Percentiles rank a stretch among this genome's conserved stretches.
Conservation (phyloP, 2,113 vertebrate genomes). For the Cheirogaleus medius region DNA sequence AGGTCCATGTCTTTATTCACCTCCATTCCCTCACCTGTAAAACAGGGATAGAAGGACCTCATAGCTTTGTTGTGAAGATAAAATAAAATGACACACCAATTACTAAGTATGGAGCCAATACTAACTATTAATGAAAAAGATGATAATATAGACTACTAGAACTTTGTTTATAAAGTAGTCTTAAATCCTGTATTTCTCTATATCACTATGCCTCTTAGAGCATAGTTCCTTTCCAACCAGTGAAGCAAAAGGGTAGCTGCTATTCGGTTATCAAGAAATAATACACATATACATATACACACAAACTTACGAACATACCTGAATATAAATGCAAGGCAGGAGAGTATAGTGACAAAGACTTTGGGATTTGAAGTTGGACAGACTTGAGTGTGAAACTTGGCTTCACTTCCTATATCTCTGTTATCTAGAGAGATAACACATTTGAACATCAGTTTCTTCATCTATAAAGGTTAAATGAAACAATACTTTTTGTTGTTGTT, state of each 20-base stretch:
- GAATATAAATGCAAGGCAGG: not conserved
- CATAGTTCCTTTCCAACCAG: not conserved
- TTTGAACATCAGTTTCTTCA: not conserved
- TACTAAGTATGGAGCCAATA: not conserved
- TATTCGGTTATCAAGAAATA: not conserved
- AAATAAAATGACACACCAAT: not conserved
- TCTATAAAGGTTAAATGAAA: slow-evolving; percentile 3
- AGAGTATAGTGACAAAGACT: not conserved
- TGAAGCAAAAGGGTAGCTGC: not conserved
- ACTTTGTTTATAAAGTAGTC: not conserved
- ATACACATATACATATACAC: not conserved
- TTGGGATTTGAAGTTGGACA: not conserved
- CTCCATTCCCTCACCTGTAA: not conserved
- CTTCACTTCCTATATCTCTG: not conserved
- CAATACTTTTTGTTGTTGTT: not conserved
- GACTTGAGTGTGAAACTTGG: not conserved
- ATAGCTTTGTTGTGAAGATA: not conserved
- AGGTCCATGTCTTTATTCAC: not conserved
- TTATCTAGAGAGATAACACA: not conserved
- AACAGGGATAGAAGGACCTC: not conserved
- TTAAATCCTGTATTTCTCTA: not conserved
- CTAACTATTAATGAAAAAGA: not conserved
- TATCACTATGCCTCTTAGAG: not conserved
- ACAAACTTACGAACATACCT: not conserved
- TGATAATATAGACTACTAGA: not conserved